Evolutionary conservation across 2,888 invertebrate genomes (phyloP).

Genomic region (Holacanthella duospinosa): DNA sequence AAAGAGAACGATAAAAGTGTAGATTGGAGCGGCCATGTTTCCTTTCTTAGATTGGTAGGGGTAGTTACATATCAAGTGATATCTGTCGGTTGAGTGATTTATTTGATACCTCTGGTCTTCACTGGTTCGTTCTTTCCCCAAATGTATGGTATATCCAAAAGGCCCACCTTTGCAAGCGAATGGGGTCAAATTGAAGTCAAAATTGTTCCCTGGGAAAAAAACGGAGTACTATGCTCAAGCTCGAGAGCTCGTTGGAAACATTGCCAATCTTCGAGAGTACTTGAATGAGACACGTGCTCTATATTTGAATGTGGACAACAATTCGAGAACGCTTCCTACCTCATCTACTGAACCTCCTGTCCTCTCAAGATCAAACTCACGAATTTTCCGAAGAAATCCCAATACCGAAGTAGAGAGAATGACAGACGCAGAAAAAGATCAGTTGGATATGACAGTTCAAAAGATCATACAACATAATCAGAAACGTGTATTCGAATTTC

Average conservation of each 20-base stretch:
- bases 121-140: too few relatives aligned
- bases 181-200: slow-evolving; percentile 13
- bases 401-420: slow-evolving; percentile 45
- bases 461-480: slow-evolving; percentile 71
- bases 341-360: background rate
- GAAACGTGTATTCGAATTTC: slow-evolving; percentile 63
- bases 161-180: too few relatives aligned
- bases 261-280: slow-evolving; percentile 67
- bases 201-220: slow-evolving; percentile 30
- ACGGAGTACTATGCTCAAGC: slow-evolving; percentile 46
- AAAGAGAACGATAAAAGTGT: too few relatives aligned
- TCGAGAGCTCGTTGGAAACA: slow-evolving; percentile 65
- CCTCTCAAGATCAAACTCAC: background rate
- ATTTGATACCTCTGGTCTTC: too few relatives aligned
- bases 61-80: too few relatives aligned
- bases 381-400: background rate
- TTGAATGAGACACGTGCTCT: slow-evolving; percentile 70
- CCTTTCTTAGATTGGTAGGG: too few relatives aligned
- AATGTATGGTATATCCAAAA: too few relatives aligned
- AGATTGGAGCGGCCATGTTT: too few relatives aligned
- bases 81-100: too few relatives aligned
- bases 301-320: slow-evolving; percentile 64
- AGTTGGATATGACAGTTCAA: slow-evolving; percentile 76
- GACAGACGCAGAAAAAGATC: slow-evolving; percentile 73
- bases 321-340: background rate